Evolutionary conservation across 2,797 vertebrate species (phyloP).

Genomic region (Phoxinus dragarum): DNA sequence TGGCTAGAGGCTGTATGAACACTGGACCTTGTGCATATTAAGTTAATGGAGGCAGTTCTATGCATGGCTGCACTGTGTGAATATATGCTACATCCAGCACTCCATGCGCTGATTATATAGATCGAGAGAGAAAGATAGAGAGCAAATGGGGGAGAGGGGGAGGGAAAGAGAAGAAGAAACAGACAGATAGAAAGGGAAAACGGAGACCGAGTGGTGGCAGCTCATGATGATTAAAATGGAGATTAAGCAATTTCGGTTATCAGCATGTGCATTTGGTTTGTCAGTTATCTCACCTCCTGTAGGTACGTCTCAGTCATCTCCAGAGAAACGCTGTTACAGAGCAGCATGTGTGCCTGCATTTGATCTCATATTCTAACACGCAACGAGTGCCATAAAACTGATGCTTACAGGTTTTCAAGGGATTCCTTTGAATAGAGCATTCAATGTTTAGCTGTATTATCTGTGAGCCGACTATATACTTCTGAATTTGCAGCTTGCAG

Average conservation of each 20-base stretch:
- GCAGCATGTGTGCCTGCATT: background rate
- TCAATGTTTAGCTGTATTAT: conserved; percentile 8
- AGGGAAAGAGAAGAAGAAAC: conserved; percentile 20
- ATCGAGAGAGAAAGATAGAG: conserved; percentile 18
- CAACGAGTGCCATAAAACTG: conserved; percentile 9
- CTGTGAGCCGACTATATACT: background rate
- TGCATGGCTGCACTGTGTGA: conserved; percentile 49
- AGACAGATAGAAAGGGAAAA: conserved; percentile 11
- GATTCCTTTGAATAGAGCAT: background rate
- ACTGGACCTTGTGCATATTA: conserved; percentile 48
- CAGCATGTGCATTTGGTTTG: conserved; percentile 35
- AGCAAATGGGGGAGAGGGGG: conserved; percentile 2
- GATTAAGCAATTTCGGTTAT: conserved; percentile 45
- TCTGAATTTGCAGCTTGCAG: background rate
- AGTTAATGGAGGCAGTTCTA: conserved; percentile 49
- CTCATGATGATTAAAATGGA: conserved; percentile 37
- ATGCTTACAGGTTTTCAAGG: conserved; percentile 13
- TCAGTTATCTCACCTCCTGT: conserved; percentile 40
- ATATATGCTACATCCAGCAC: conserved; percentile 43
- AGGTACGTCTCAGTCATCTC: conserved; percentile 19
- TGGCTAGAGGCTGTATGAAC: conserved; percentile 53
- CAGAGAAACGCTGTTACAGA: conserved; percentile 19
- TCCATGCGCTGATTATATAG: conserved; percentile 30
- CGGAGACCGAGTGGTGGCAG: background rate
- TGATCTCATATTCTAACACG: conserved; percentile 25